phyloP scores from a whole-genome alignment of 2,888 invertebrate genomes.

The Omphaloscelis lunosa region DNA sequence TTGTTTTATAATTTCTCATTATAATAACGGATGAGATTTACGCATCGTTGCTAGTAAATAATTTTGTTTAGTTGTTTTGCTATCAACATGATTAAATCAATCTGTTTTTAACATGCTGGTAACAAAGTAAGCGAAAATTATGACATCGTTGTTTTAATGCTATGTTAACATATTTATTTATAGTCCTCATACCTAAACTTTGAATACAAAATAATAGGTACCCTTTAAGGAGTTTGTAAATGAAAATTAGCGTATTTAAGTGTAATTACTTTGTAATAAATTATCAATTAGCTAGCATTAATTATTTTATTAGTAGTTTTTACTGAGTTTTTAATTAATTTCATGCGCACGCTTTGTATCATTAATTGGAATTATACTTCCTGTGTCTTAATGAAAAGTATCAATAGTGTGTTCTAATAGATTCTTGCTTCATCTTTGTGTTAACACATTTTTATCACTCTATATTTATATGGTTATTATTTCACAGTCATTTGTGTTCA shows the following conservation, averaged over 20 bases:
- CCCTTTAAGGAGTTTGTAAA: conserved; percentile 36
- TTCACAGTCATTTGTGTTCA: conserved; percentile 25
- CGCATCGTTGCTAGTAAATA: conserved; percentile 43
- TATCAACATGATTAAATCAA: conserved; percentile 28
- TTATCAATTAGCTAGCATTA: conserved; percentile 56
- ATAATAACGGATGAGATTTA: conserved; percentile 43
- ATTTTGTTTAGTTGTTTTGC: conserved; percentile 40
- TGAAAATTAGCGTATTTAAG: conserved; percentile 44
- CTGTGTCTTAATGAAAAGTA: conserved; percentile 21
- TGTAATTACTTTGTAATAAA: conserved; percentile 51
- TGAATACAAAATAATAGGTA: conserved; percentile 15
- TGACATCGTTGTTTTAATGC: not conserved
- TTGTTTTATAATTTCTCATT: conserved; percentile 42
- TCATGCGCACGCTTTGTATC: conserved; percentile 59
- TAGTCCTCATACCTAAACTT: not conserved
- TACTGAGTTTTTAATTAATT: conserved; percentile 57
- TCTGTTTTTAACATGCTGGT: conserved; percentile 15
- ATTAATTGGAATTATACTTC: conserved; percentile 54
- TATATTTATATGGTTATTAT: conserved; percentile 22
- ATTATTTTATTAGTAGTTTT: conserved; percentile 55
- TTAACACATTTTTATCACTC: conserved; percentile 40
- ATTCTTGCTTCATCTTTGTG: conserved; percentile 49
- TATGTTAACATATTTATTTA: conserved; percentile 8
- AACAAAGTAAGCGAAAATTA: conserved; percentile 11
- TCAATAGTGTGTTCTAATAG: conserved; percentile 34